Base-by-base conservation (phyloP, 1,140 invertebrate species). In the Steinernema feltiae region DNA sequence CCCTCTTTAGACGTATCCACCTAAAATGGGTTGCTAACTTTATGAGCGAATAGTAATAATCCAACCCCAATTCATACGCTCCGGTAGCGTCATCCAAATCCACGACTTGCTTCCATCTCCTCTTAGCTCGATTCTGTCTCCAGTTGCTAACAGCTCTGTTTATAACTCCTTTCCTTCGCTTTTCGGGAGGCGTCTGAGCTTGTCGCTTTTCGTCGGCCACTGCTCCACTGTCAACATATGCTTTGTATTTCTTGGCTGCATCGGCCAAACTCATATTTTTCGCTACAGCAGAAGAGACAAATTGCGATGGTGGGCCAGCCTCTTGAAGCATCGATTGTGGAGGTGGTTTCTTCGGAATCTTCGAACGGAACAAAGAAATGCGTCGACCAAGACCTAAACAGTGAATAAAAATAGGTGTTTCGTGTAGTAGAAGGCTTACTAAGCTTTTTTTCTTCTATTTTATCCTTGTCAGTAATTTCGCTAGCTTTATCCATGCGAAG, bases 101-200 rank as follows among this genome's bases (percentile, higher is more conserved):
- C 17, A 86, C 32, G n/a, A 84, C 80, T 70, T 87, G 74, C 35
- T 83, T 77, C 84, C 84, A 85, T 30, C 83, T 78, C 15, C 80
- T 71, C 69, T 81, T 82, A 18, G 80, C 77, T 29, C 80, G 41
- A 63, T 80, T 80, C 18, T 80, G 78, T 69, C 78, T 82, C 75
- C 85, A 78, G 73, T 85, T 82, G 1, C 76, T 76, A 21, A 85
- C 80, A n/a, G 82, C 82, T 72, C 78, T 32, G 17, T 53, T 63
- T 1, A 80, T 35, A 32, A 24, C 41, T 63, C 53, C 77, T 73
- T 48, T 77, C 63, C 79, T 79, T 15, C 53, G 70, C 1, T 69
- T 71, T 17, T 71, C 83, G 74, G 81, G 69, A 24, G 79, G 79
- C 15, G 77, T 78, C 35, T 76, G 77, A 0, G 77, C 79, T 1